Evolutionary conservation across 2,888 invertebrate genomes (phyloP).

Genomic region (Coleophora deauratella): DNA sequence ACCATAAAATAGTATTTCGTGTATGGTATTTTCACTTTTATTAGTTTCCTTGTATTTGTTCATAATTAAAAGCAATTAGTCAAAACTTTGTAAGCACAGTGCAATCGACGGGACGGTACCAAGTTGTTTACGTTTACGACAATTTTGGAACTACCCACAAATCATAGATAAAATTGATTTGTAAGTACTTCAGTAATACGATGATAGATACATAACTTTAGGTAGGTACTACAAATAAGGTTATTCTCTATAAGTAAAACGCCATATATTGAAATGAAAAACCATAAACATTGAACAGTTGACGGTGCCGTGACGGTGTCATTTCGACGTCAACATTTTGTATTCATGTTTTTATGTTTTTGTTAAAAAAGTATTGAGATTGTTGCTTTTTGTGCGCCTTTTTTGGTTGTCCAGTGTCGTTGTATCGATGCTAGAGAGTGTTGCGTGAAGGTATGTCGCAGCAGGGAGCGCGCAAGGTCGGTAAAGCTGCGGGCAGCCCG

Average conservation of each 20-base stretch:
- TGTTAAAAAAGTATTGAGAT: constrained; percentile 21
- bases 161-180: too few species aligned
- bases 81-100: too few species aligned
- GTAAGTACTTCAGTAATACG: too few species aligned
- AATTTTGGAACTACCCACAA: too few species aligned
- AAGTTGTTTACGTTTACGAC: too few species aligned
- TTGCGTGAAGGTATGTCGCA: constrained; percentile 30
- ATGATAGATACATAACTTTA: too few species aligned
- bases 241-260: too few species aligned
- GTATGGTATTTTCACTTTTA: constrained; percentile 21
- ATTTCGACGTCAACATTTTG: constrained; percentile 34
- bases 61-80: background rate
- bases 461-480: constrained; percentile 18
- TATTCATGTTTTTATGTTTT: constrained; percentile 32
- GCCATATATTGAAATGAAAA: too few species aligned
- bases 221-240: too few species aligned
- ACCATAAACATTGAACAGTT: constrained; percentile 24
- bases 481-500: too few species aligned
- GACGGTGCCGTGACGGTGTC: constrained; percentile 20
- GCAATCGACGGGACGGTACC: too few species aligned
- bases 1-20: constrained; percentile 49
- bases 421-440: constrained; percentile 1
- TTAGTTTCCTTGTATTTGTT: constrained; percentile 13
- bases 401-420: constrained; percentile 1
- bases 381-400: constrained; percentile 2